Evolutionary conservation across 1,140 invertebrate genomes (phyloP), one percentile per base, ranked within the genome.

Genomic region (Listronotus bonariensis): DNA sequence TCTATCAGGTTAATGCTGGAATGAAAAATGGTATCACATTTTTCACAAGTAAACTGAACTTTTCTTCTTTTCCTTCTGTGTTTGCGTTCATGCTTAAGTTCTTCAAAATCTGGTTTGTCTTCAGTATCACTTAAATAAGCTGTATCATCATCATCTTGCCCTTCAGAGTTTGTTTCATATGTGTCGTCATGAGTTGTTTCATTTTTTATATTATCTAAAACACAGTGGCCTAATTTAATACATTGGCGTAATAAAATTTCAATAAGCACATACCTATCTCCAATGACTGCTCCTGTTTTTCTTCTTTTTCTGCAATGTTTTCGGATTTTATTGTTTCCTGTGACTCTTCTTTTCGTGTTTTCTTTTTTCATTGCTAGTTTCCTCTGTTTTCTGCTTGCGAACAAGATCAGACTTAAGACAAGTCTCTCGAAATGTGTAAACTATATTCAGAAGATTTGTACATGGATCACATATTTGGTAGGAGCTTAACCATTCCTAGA

Each of bases 1-100:
- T 65, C 55, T 6, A 71, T 49, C 10, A 75, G 43, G 17, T 70
- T 61, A 15, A 65, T 71, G 34, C 66, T 69, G n/a, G 65, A 69
- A 45, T 46, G 46, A 34, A 59, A 69, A 14, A 26, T 53, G 12
- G 43, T 54, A 4, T 56, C 31, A n/a, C n/a, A n/a, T n/a, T n/a
- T n/a, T n/a, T n/a, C n/a, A n/a, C n/a, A n/a, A n/a, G n/a, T n/a
- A n/a, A 64, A 72, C 2, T 64, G 12, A 4, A 49, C 20, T 15
- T 32, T 45, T 56, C 55, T 64, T 40, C 51, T 40, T 31, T 40
- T 66, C 41, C 48, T 57, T 60, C 49, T 56, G 5, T n/a, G 11
- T 32, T 61, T 11, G 26, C 14, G 34, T 34, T 62, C 26, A 14
- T 38, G 49, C 38, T 64, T 36, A 48, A 49, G 38, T 11, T 46